Evolutionary conservation across 2,888 invertebrate species (phyloP), one percentile per base, ranked within the genome.

Genomic region (Zelleria hepariella): DNA sequence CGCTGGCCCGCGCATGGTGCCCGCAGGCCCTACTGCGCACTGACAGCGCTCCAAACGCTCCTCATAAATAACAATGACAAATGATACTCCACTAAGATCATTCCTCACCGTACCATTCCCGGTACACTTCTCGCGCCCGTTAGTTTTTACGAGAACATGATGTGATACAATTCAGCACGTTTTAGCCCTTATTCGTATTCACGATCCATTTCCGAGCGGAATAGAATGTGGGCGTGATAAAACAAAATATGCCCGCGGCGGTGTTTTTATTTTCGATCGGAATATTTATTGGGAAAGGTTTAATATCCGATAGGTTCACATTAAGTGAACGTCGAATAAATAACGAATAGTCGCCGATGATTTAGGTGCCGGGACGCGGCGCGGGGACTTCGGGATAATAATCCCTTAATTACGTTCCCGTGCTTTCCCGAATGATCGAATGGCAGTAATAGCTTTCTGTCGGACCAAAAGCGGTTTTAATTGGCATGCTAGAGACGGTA

Each of bases 381-480:
- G 63, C 60, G 63, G 61, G 65, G 70, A 72, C 72, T 70, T 66
- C 61, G 66, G 72, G 71, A 77, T 83, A 78, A 80, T 83, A 78
- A 77, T 77, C 72, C 80, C 73, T 79, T 80, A 82, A 84, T 83
- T 80, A 77, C 77, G 73, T 74, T 73, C 72, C 72, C 69, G 70
- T 70, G 75, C 73, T 77, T 78, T 77, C 75, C 75, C 71, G 71
- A 81, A 75, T 78, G 78, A 80, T 81, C 78, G 78, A 78, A 78
- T 75, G 76, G 71, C 75, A 77, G 79, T 84, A 82, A 86, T 86
- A 82, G 80, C 77, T 78, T 79, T 77, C 77, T 72, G 77, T 73
- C 74, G 67, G 69, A 66, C 71, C 75, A 74, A 74, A 80, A 77
- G 73, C 67, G 70, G 70, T 71, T 78, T 78, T 82, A 81, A 61